Evolutionary conservation across 2,113 vertebrate species (phyloP).

Genomic region (Enhydra lutris): DNA sequence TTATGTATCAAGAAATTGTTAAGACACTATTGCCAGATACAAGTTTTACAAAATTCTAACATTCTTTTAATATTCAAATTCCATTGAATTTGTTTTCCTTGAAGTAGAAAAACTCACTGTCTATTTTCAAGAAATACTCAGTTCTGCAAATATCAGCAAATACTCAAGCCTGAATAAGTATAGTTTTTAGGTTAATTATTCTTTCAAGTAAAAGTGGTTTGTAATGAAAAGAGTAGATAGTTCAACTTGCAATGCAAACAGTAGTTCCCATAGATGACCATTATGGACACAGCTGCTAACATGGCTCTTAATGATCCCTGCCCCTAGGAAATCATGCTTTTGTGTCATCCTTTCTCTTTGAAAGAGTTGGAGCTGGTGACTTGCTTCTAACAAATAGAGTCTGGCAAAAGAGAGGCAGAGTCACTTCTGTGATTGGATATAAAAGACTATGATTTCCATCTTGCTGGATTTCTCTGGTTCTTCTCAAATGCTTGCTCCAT

Average conservation of each 20-base stretch:
- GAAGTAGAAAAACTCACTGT: neutral
- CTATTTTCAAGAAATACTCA: neutral
- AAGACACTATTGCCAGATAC: neutral
- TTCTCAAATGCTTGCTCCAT: neutral
- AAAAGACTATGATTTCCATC: neutral
- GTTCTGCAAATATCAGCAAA: neutral
- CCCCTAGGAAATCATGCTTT: neutral
- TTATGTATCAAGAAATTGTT: neutral
- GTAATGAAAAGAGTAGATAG: neutral
- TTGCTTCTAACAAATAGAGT: neutral
- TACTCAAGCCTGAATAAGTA: neutral
- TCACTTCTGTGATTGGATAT: neutral
- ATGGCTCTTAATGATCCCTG: neutral
- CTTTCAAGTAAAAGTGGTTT: neutral
- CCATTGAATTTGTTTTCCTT: neutral
- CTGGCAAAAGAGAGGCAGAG: neutral
- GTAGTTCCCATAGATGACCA: neutral
- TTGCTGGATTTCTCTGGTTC: neutral
- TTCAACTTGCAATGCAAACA: neutral
- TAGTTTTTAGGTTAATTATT: neutral
- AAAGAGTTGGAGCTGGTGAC: neutral
- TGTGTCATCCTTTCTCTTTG: neutral
- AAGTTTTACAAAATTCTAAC: neutral
- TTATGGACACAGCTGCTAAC: neutral
- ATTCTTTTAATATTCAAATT: neutral